phyloP scores from a whole-genome alignment of 2,113 vertebrate genomes.

The Oceanodroma tethys region DNA sequence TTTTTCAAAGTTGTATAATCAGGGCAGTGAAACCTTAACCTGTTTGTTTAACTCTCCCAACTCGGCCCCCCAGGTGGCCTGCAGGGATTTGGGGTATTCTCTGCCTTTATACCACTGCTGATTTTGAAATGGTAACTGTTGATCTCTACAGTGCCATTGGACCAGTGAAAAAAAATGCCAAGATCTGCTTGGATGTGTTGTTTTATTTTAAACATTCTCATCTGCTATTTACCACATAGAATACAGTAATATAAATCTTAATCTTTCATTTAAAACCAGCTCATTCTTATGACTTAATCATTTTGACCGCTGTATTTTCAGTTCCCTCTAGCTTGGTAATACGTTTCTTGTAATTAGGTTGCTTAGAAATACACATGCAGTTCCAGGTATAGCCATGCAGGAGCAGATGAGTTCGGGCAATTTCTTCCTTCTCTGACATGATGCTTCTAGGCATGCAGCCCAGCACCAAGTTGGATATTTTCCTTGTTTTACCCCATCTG shows the following conservation, averaged over 20 bases:
- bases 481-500: slow-evolving; percentile 28
- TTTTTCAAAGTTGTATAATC: fast-evolving
- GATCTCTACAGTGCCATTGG: fast-evolving
- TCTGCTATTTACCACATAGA: not conserved
- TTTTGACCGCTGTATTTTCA: not conserved
- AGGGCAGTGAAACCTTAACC: not conserved
- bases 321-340: not conserved
- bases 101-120: not conserved
- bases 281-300: not conserved
- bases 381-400: not conserved
- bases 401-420: not conserved
- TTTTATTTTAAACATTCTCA: not conserved
- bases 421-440: not conserved
- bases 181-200: not conserved
- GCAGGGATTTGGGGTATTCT: not conserved
- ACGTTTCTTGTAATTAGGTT: not conserved
- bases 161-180: not conserved
- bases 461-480: not conserved
- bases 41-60: not conserved
- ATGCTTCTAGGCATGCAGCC: not conserved
- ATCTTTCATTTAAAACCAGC: not conserved
- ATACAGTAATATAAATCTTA: not conserved
- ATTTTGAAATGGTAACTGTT: fast-evolving
- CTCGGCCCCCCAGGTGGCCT: not conserved
- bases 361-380: not conserved